Evolutionary conservation across 2,113 vertebrate genomes (phyloP).

Genomic region (Erythrocercus mccallii): DNA sequence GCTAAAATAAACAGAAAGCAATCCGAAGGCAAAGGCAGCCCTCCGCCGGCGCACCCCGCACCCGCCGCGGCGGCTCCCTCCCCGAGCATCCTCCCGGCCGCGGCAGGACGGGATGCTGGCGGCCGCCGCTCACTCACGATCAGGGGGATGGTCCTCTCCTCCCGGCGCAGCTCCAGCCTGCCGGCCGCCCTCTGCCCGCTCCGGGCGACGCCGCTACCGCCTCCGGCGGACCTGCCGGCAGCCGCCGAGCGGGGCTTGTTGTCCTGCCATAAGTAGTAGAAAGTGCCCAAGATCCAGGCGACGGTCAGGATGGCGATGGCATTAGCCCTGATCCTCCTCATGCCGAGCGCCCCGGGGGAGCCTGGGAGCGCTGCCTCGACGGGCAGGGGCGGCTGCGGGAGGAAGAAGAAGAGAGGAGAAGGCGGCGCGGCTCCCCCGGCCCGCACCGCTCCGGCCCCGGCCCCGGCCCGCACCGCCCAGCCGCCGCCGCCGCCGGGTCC

Average conservation of each 20-base stretch:
- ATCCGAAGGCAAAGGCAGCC: neutral
- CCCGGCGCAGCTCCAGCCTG: conserved; percentile 83
- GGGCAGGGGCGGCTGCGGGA: neutral
- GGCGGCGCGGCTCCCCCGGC: neutral
- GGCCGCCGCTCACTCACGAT: conserved; percentile 79
- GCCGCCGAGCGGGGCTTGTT: conserved; percentile 86
- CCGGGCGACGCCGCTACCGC: conserved; percentile 37
- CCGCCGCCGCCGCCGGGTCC: conserved; percentile 68
- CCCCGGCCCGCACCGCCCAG: neutral
- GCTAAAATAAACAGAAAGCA: conserved; percentile 56
- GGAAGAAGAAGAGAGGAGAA: neutral
- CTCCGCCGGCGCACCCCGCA: neutral
- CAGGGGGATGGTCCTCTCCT: conserved; percentile 88
- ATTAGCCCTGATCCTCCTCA: conserved; percentile 97
- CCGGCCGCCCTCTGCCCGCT: conserved; percentile 73
- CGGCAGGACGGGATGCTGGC: conserved; percentile 27
- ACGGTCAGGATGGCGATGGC: conserved; percentile 97
- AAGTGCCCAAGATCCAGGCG: conserved; percentile 97
- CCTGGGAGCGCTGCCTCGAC: conserved; percentile 8
- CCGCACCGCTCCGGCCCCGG: neutral
- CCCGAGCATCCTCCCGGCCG: conserved; percentile 39
- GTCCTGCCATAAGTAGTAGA: conserved; percentile 99
- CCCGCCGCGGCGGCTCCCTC: neutral
- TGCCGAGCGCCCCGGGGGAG: conserved; percentile 76
- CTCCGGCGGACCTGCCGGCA: conserved; percentile 70